A percentile compares a stretch with the other conserved stretches of the same genome.
Conservation (phyloP, 2,888 invertebrate genomes). For the Minunthozetes semirufus region DNA sequence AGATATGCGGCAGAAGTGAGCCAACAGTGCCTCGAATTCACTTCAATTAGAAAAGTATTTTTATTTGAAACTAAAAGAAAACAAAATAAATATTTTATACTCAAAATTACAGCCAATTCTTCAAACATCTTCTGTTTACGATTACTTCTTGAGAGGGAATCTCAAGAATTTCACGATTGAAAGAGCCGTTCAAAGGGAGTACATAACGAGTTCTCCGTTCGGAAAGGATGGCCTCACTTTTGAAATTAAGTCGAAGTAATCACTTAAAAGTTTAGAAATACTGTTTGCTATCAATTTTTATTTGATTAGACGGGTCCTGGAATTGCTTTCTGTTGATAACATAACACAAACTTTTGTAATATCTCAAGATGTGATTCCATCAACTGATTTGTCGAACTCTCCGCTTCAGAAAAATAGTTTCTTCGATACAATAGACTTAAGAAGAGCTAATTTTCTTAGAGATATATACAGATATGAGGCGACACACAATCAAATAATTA, state of each 20-base stretch:
- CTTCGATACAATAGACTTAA: slow-evolving; percentile 13
- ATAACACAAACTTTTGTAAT: not conserved
- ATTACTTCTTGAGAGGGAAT: not conserved
- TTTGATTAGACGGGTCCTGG: slow-evolving; percentile 8
- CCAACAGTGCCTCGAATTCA: not conserved
- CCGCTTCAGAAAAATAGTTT: slow-evolving; percentile 10
- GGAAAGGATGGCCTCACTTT: slow-evolving; percentile 17
- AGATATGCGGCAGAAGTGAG: not conserved
- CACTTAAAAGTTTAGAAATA: not conserved
- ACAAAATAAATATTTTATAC: not conserved
- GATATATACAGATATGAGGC: slow-evolving; percentile 16
- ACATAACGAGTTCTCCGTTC: not conserved
- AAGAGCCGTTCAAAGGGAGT: not conserved
- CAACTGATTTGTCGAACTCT: slow-evolving; percentile 12
- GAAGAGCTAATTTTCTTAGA: slow-evolving; percentile 10
- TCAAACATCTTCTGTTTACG: not conserved
- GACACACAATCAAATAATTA: not conserved
- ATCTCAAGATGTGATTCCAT: not conserved
- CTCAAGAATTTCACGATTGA: not conserved
- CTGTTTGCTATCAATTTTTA: not conserved
- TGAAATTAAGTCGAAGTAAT: slow-evolving; percentile 3
- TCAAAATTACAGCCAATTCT: not conserved
- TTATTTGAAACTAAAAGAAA: not conserved
- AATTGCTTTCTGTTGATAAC: not conserved
- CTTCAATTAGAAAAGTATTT: not conserved